phyloP scores from a whole-genome alignment of 2,113 vertebrate species.

The Hydrochoerus hydrochaeris region DNA sequence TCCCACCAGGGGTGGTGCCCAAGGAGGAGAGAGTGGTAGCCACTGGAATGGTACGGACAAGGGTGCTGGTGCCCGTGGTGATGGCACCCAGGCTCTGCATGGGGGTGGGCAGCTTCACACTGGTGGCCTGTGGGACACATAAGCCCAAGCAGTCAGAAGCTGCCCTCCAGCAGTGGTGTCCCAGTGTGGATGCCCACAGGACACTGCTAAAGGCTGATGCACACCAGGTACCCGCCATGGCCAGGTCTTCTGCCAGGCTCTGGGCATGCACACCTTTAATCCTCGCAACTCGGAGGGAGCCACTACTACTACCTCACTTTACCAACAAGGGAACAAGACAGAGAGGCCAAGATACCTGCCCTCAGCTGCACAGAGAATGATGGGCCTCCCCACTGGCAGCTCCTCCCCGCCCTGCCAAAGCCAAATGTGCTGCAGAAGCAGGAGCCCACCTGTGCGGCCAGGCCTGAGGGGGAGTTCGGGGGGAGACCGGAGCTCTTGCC shows the following conservation, averaged over 20 bases:
- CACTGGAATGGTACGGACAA: conserved; percentile 94
- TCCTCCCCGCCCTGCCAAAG: not conserved
- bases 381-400: not conserved
- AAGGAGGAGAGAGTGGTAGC: conserved; percentile 88
- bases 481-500: conserved; percentile 90
- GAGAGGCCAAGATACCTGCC: conserved; percentile 29
- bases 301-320: conserved; percentile 21
- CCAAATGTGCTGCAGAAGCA: not conserved
- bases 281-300: not conserved
- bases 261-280: not conserved
- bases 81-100: conserved; percentile 89
- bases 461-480: conserved; percentile 79
- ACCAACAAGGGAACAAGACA: conserved; percentile 28
- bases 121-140: conserved; percentile 84
- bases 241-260: not conserved
- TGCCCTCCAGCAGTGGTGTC: not conserved
- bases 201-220: not conserved
- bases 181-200: not conserved
- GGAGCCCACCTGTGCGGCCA: conserved; percentile 85
- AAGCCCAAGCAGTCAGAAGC: conserved; percentile 63
- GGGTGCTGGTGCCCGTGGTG: conserved; percentile 86
- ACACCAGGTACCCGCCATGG: not conserved
- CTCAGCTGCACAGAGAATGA: not conserved
- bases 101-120: conserved; percentile 87
- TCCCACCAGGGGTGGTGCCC: conserved; percentile 86